Evolutionary conservation across 1,140 invertebrate species (phyloP).

Genomic region (Delia radicum): DNA sequence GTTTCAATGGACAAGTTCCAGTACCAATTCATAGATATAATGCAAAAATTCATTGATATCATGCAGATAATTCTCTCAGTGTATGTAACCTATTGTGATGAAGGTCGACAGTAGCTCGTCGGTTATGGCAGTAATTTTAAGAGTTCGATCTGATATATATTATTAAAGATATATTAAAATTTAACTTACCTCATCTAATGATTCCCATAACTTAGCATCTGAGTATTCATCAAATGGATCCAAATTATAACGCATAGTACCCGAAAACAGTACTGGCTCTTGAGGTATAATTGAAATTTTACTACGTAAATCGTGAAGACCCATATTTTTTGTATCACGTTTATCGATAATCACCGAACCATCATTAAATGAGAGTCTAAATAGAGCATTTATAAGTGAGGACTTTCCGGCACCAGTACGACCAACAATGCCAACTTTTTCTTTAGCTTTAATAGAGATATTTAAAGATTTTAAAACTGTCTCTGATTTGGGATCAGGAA

Average conservation of each 20-base stretch:
- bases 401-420: conserved; percentile 93
- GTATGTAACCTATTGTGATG: too few relatives aligned
- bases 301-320: conserved; percentile 70
- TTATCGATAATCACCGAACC: conserved; percentile 75
- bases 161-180: neutral
- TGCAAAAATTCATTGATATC: too few relatives aligned
- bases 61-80: too few relatives aligned
- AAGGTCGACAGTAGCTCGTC: too few relatives aligned
- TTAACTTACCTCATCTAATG: conserved; percentile 66
- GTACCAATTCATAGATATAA: too few relatives aligned
- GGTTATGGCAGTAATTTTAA: too few relatives aligned
- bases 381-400: conserved; percentile 79
- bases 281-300: conserved; percentile 90
- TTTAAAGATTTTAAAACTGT: conserved; percentile 65
- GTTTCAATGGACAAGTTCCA: too few relatives aligned
- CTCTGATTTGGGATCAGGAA: conserved; percentile 62
- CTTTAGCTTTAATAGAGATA: conserved; percentile 62
- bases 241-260: conserved; percentile 78
- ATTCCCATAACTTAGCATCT: conserved; percentile 79
- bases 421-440: conserved; percentile 78
- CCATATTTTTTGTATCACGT: conserved; percentile 63
- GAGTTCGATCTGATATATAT: too few relatives aligned
- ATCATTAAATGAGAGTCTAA: conserved; percentile 70
- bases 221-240: conserved; percentile 80
- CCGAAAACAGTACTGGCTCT: conserved; percentile 83